Evolutionary conservation across 1,140 invertebrate species (phyloP), one percentile per base, ranked within the genome.

Genomic region (Cardiocondyla obscurior): DNA sequence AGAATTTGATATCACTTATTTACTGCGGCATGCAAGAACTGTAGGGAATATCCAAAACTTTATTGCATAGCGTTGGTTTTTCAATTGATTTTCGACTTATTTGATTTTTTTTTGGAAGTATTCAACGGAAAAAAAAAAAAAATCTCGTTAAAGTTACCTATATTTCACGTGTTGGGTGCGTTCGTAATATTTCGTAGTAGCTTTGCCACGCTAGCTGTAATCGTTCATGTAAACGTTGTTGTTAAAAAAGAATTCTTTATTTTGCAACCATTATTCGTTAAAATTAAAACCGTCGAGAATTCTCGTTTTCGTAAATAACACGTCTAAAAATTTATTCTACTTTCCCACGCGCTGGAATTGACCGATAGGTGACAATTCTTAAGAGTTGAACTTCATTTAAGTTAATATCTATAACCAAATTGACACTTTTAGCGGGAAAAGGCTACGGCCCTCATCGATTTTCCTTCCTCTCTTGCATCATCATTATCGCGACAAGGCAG

Each of bases 401-500:
- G 28, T 79, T 67, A 39, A 53, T 7, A 79, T 28, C 12, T 36
- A 19, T 19, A 39, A 51, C 6, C 25, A 51, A 53, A 79, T 67
- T 67, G 25, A 22, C 25, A 67, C 33, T 42, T 42, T 67, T 7
- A 8, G 12, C 7, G 6, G 39, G 14, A 49, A 49, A 46, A 49
- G 36, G 0, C 1, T 62, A 14, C 57, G 62, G 62, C n/a, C 25
- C 10, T 12, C 8, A 36, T 76, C 14, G 10, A 1, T 60, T 36
- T 22, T 60, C 42, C 8, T 3, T 39, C 16, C 22, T 39, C 22
- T 28, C 14, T 53, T 28, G 44, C 44, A 10, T 67, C 58, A 65
- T 76, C 74, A 79, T 79, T 79, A 77, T 79, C 46, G n/a, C 33
- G 25, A 79, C n/a, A 16, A 79, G 36, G 36, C 74, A 69, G 64